A percentile compares a stretch with the other conserved stretches of the same genome.
Conservation (phyloP, 1,140 invertebrate species). For the Bombus breviceps region DNA sequence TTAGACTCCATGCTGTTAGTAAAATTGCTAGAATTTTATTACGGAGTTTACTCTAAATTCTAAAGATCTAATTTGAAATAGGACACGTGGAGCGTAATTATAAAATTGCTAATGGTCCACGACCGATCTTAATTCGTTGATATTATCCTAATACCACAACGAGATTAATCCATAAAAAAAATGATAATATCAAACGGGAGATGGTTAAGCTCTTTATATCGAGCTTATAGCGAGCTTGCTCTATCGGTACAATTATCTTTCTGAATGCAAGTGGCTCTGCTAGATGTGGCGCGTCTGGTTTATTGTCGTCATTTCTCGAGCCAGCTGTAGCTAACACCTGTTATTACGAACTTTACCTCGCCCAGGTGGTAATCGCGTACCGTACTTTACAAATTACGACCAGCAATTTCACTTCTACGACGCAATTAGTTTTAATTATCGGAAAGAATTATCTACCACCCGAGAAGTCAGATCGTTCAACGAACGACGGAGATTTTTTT, state of each 20-base stretch:
- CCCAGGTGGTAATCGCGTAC: neutral
- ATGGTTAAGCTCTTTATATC: neutral
- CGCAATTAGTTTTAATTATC: neutral
- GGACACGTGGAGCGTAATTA: neutral
- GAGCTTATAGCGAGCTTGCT: neutral
- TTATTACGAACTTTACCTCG: slow-evolving; percentile 1
- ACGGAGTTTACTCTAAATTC: neutral
- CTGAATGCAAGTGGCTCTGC: neutral
- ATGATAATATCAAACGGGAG: neutral
- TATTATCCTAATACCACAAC: neutral
- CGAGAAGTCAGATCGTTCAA: neutral
- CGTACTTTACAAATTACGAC: neutral
- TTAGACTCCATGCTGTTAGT: neutral
- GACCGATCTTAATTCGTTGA: neutral
- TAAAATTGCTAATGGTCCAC: neutral
- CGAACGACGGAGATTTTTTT: neutral
- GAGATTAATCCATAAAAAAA: neutral
- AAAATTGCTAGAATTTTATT: neutral
- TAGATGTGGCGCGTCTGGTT: neutral
- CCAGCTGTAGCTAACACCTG: slow-evolving; percentile 7
- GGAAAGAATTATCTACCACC: neutral
- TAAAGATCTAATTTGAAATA: neutral
- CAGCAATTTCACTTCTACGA: neutral
- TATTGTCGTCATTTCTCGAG: neutral
- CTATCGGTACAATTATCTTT: neutral